phyloP scores from a whole-genome alignment of 30 jellyfish, hydroid and myxozoan genomes.

The Pseudorhiza aurosa region DNA sequence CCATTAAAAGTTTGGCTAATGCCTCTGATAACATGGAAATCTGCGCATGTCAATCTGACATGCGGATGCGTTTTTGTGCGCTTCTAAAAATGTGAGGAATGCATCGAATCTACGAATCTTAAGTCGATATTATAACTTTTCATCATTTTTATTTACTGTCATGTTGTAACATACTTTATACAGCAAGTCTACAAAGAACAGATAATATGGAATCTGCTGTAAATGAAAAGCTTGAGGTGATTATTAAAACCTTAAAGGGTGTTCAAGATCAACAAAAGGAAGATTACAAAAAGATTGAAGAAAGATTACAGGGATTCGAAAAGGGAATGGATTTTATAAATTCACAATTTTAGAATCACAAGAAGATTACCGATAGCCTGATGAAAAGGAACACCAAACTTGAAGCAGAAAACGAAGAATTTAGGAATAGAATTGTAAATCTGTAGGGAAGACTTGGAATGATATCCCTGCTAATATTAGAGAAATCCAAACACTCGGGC shows the following conservation, averaged over 20 bases:
- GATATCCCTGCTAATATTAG: no score
- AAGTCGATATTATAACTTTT: not conserved
- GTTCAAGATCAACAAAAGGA: no score
- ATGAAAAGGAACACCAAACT: constrained; percentile 7
- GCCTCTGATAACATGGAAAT: no score
- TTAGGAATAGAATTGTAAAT: not conserved
- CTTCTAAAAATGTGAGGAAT: not conserved
- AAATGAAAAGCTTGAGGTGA: not conserved
- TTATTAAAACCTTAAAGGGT: not conserved
- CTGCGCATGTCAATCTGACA: no score
- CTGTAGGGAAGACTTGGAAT: not conserved
- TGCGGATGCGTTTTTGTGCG: not conserved
- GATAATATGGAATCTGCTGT: no score
- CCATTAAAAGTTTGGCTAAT: no score
- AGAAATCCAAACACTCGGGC: no score
- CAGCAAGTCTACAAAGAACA: no score
- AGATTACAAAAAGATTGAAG: not conserved
- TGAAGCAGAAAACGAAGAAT: constrained; percentile 16
- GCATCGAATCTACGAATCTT: not conserved
- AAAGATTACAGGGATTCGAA: not conserved
- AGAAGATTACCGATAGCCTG: not conserved
- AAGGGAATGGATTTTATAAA: constrained; percentile 11
- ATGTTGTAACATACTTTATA: no score
- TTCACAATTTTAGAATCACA: constrained; percentile 3
- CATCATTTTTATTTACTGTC: no score